These are phyloP conservation scores for Pipistrellus kuhlii DNA, from an alignment of 2,797 vertebrate species.

Conservation along the genomic window DNA sequence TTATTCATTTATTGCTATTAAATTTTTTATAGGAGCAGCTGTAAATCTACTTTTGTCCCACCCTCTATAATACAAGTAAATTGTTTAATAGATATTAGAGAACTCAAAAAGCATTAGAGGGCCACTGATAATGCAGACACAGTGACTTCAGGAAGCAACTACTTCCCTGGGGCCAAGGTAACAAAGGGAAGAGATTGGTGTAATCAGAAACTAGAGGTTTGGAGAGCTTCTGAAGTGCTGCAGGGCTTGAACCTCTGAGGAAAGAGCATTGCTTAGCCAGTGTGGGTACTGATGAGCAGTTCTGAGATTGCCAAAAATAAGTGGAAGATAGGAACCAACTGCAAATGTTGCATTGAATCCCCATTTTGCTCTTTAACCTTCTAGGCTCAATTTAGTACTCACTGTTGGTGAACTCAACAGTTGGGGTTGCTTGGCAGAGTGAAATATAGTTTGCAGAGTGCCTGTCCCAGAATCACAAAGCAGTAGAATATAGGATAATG, in stretches of 20 bases:
- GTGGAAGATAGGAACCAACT: background rate
- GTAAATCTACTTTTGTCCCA: background rate
- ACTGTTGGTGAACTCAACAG: background rate
- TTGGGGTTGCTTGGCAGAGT: background rate
- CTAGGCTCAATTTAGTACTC: background rate
- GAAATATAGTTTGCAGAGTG: background rate
- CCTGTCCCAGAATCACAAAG: background rate
- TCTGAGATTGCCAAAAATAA: background rate
- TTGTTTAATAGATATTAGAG: constrained; percentile 8
- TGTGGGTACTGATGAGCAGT: background rate
- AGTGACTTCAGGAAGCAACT: constrained; percentile 1
- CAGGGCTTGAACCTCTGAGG: background rate
- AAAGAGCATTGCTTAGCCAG: background rate
- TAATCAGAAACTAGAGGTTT: background rate
- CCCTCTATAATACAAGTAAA: background rate
- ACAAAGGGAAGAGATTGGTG: background rate
- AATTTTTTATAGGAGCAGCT: background rate
- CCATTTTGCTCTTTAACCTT: background rate
- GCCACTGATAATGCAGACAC: background rate
- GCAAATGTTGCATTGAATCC: background rate
- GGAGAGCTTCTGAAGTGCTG: background rate
- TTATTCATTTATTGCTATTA: background rate
- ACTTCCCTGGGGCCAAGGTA: background rate
- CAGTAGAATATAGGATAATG: background rate
- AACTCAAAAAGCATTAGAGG: background rate